Evolutionary conservation across 2,113 vertebrate species (phyloP), one percentile per base, ranked within the genome.

Genomic region (Galeopterus variegatus): DNA sequence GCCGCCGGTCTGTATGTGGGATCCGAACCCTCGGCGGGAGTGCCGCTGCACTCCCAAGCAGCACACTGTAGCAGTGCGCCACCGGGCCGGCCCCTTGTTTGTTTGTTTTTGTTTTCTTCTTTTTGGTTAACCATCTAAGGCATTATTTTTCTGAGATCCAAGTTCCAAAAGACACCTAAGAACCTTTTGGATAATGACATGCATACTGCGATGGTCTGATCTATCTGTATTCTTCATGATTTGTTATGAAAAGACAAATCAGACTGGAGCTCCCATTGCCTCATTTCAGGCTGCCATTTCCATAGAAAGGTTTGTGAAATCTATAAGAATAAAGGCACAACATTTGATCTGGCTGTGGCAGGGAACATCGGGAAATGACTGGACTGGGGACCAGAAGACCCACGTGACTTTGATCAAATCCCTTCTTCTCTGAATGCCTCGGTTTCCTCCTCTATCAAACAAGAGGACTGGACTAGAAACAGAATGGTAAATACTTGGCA

Each of bases 111-210:
- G 36, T 52, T 96, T 94, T 18, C 50, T 31, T 76, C 33, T 88
- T 83, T 62, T 73, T 52, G 24, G 6, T 92, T 80, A 85, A 15
- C 58, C 6, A 7, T 28, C 28, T 21, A 45, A 62, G 48, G 41
- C 19, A n/a, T 52, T 24, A n/a, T 93, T 84, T 75, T 84, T 72
- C 33, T 24, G 52, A 97, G 33, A 69, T 36, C 13, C 73, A 85
- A 18, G 4, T 93, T 70, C 41, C 36, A 12, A 41, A 67, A 36
- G 12, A 26, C 31, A 75, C n/a, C 65, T 62, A 79, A 88, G 1
- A 9, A 60, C 75, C 52, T 83, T 80, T 36, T 67, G 19, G 19
- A 21, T 67, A 80, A 26, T 13, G 26, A 6, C 4, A 0, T 10
- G 3, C 6, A 5, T 45, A 52, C 13, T 23, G 1, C 0, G 3